Percentiles rank a stretch among this genome's conserved stretches.
These are phyloP conservation scores for Lepisosteus osseus DNA, from an alignment of 2,113 vertebrate species.

Conservation along the genomic window DNA sequence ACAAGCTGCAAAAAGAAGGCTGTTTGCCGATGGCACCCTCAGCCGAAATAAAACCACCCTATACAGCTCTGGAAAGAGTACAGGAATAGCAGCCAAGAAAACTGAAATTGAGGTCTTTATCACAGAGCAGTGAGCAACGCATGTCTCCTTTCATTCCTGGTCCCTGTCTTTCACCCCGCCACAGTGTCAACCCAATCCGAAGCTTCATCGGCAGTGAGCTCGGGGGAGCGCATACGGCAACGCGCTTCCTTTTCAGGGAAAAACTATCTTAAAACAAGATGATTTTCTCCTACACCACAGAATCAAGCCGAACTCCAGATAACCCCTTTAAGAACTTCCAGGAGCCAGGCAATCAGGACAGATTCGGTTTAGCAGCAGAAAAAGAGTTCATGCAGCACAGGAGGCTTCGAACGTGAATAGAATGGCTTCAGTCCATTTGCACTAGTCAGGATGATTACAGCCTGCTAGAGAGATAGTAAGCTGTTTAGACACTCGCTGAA, in stretches of 20 bases:
- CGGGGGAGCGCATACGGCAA: background rate
- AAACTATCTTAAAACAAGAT: background rate
- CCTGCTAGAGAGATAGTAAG: too few relatives aligned
- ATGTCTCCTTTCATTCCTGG: background rate
- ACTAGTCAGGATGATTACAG: too few relatives aligned
- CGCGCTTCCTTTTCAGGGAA: background rate
- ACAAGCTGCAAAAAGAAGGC: too few relatives aligned
- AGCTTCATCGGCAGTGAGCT: background rate
- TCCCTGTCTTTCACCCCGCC: background rate
- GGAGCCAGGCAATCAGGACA: background rate
- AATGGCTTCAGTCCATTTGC: too few relatives aligned
- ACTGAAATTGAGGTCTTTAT: conserved; percentile 43
- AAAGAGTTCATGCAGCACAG: too few relatives aligned
- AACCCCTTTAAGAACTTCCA: background rate
- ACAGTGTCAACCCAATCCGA: background rate
- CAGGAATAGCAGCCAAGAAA: conserved; percentile 24
- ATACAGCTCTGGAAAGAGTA: background rate
- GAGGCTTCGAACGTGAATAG: too few relatives aligned
- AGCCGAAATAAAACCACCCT: background rate
- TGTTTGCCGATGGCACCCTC: too few relatives aligned
- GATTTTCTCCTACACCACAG: background rate
- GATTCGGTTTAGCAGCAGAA: too few relatives aligned
- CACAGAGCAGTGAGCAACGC: conserved; percentile 25
- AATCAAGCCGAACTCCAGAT: conserved; percentile 9
- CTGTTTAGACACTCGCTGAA: too few relatives aligned